These are phyloP conservation scores for Mamestra brassicae DNA, from an alignment of 2,888 invertebrate genomes.

Conservation along the genomic window DNA sequence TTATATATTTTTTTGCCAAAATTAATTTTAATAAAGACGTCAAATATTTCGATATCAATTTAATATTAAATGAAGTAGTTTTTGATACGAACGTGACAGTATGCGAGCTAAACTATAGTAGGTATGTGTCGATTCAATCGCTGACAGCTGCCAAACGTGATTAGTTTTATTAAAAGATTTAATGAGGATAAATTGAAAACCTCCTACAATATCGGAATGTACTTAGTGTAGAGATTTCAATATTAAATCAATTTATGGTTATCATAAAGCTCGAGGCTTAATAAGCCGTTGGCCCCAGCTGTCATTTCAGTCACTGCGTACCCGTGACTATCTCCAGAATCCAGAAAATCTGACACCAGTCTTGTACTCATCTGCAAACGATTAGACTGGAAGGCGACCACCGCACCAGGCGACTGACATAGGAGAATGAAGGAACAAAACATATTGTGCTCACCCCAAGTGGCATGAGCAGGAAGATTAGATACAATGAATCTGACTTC, in stretches of 20 bases:
- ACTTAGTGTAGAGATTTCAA: not conserved
- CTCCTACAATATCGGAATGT: not conserved
- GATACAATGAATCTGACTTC: no score
- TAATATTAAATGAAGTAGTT: conserved; percentile 21
- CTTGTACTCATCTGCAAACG: no score
- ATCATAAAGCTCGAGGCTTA: no score
- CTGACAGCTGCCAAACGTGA: conserved; percentile 31
- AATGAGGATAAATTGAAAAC: not conserved
- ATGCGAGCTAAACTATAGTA: conserved; percentile 1
- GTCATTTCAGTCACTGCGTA: no score
- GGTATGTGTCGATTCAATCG: conserved; percentile 6
- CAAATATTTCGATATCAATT: conserved; percentile 20
- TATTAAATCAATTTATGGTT: not conserved
- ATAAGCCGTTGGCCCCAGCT: no score
- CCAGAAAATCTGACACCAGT: no score
- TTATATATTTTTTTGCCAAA: not conserved
- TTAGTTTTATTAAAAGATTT: conserved; percentile 24
- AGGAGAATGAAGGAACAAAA: no score
- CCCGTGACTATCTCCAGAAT: no score
- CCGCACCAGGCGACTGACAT: no score
- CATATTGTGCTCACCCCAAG: no score
- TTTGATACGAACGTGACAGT: conserved; percentile 8
- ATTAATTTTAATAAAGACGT: conserved; percentile 4
- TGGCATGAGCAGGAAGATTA: no score
- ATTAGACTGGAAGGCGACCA: no score